Evolutionary conservation across 1,140 invertebrate species (phyloP), one percentile per base, ranked within the genome.

Genomic region (Drosophila sturtevanti): DNA sequence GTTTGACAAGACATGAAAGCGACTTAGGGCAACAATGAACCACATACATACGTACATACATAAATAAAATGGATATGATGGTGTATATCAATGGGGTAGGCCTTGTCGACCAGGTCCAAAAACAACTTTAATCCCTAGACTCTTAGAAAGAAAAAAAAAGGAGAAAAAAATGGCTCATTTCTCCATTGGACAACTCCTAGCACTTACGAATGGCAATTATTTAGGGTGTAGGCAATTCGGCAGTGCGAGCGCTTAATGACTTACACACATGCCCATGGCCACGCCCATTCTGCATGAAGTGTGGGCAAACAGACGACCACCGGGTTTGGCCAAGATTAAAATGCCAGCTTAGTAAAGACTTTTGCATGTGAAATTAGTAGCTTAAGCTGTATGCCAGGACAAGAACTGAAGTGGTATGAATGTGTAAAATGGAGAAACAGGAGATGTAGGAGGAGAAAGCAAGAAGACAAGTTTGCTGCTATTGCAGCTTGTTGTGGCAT

Each of bases 341-440:
- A 87, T 73, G 82, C 82, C 82, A 73, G 82, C 82, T 87, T 87
- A 87, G 76, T 82, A 72, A 75, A 87, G 82, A 89, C 82, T 87
- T 87, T 87, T 87, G 82, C 82, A 87, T 87, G 84, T 87, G 84
- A 87, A 87, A 87, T 87, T 87, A 87, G 82, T 84, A 82, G 82
- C 82, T 87, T 87, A 89, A 87, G 71, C 76, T 82, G 72, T 73
- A 70, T 60, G 63, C 31, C 68, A 63, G 38, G 54, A 51, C 48
- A 38, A 58, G 41, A 18, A 44, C 24, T 4, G 7, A 38, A 38
- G n/a, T 38, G 37, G 63, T 56, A 61, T 24, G 35, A 61, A 31
- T 16, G 16, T 21, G 12, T n/a, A 61, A 9, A 34, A 18, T 41
- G 31, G 14, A 35, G 27, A 3, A 37, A 9, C 22, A 24, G 2